Percentiles rank a stretch among this genome's conserved stretches.
phyloP scores from a whole-genome alignment of 2,113 vertebrate species.

The Silurus asotus region DNA sequence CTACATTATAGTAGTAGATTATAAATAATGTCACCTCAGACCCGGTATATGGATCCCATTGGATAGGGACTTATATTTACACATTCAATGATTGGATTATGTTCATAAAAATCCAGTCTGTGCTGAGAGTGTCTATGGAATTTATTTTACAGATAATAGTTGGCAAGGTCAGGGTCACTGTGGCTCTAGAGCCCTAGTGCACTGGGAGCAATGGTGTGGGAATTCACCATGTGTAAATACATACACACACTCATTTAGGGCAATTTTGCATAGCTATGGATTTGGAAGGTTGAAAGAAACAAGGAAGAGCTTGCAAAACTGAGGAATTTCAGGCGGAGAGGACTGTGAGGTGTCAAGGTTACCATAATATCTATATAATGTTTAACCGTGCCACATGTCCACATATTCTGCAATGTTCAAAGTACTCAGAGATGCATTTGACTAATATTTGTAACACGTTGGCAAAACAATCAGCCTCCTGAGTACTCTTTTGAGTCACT shows the following conservation, averaged over 20 bases:
- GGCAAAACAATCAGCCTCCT: neutral
- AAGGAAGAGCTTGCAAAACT: neutral
- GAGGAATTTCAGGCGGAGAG: neutral
- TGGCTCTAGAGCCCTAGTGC: neutral
- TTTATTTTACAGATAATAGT: neutral
- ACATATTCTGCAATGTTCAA: neutral
- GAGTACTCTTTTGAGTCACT: neutral
- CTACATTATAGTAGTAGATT: neutral
- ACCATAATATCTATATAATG: neutral
- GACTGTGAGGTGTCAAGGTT: neutral
- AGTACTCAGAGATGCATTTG: conserved; percentile 14
- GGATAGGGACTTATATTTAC: neutral
- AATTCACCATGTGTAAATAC: neutral
- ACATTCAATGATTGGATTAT: neutral
- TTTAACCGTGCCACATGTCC: no score
- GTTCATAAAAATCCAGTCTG: neutral
- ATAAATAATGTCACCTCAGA: neutral
- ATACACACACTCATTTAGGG: neutral
- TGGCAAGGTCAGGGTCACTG: neutral
- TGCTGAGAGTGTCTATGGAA: neutral
- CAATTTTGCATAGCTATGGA: neutral
- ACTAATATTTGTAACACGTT: neutral
- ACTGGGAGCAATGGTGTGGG: neutral
- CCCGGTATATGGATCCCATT: neutral
- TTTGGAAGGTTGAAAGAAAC: neutral